Base-by-base conservation (phyloP, 2,113 vertebrate species). In the Eleginops maclovinus region DNA sequence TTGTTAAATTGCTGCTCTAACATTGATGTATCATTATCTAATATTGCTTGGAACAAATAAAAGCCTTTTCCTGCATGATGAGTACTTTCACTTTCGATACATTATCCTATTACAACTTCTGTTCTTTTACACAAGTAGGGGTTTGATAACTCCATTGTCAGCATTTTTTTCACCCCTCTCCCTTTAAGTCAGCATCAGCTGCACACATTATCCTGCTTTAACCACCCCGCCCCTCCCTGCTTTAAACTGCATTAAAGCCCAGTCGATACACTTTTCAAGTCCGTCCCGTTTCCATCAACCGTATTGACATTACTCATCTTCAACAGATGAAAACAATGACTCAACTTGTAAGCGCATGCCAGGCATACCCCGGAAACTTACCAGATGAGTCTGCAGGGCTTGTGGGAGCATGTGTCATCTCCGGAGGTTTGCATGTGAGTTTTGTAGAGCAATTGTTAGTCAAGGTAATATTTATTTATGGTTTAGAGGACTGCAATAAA, bases 311-410 rank as follows among this genome's bases (percentile, higher is more conserved):
- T 80, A 75, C 75, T 88, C 86, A 64, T 77, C 63, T 62, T 69
- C 16, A 71, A 74, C 80, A 58, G 79, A 86, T 81, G 58, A 88
- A 84, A 90, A 89, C 82, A 87, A 77, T 88, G 87, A 90, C 54
- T 90, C 85, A 81, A 85, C 85, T 16, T 90, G 91, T 40, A 85
- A 77, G 31, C 50, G 73, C 86, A 89, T 85, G 86, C 86, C 88
- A 75, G 82, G 72, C 88, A 89, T 82, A 77, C 80, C 75, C 60
- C 8, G 2, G 63, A 68, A 75, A 77, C 71, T 64, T 4, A 72
- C 70, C 28, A 22, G 68, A 75, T 75, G 28, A 59, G 62, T 77
- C 49, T 36, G 28, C 72, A 36, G 75, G 87, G 88, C 89, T 36
- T 93, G 91, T 93, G 88, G 73, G 54, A 81, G 85, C 88, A 76